Conservation (phyloP, 2,797 vertebrate genomes). For the Xerus rutilus region DNA sequence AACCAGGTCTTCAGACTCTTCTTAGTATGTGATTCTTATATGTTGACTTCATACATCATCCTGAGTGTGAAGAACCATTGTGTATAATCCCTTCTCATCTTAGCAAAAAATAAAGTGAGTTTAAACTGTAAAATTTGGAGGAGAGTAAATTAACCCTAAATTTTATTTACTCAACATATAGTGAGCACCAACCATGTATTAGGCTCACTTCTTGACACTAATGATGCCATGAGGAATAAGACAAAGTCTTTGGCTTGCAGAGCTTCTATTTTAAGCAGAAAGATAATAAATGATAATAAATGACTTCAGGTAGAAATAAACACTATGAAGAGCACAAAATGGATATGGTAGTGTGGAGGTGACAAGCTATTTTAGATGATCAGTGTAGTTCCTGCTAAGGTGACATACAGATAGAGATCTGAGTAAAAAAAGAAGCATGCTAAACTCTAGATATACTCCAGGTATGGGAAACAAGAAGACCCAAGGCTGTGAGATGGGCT, state of each 20-base stretch:
- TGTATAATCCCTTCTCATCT: neutral
- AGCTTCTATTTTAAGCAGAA: slow-evolving; percentile 16
- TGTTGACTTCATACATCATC: neutral
- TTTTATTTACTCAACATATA: slow-evolving; percentile 37
- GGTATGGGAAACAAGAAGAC: neutral
- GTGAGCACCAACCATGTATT: neutral
- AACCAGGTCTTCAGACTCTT: slow-evolving; percentile 2
- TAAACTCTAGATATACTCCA: neutral
- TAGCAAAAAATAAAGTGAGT: neutral
- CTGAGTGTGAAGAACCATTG: neutral
- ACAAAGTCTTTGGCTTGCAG: neutral
- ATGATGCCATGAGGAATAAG: neutral
- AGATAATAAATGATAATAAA: slow-evolving; percentile 2
- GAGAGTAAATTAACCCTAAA: neutral
- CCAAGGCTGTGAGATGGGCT: neutral
- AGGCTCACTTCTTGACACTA: neutral
- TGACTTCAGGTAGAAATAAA: slow-evolving; percentile 41
- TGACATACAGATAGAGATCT: slow-evolving; percentile 6
- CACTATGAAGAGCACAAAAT: slow-evolving; percentile 11
- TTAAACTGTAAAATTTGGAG: slow-evolving; percentile 44
- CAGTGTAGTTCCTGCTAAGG: neutral
- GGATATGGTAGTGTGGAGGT: neutral
- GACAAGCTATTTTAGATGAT: neutral
- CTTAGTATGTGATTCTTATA: neutral
- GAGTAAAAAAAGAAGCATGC: neutral